Conservation (phyloP, 53 echinoderm and acorn worm genomes). For the Zoroaster sp. region DNA sequence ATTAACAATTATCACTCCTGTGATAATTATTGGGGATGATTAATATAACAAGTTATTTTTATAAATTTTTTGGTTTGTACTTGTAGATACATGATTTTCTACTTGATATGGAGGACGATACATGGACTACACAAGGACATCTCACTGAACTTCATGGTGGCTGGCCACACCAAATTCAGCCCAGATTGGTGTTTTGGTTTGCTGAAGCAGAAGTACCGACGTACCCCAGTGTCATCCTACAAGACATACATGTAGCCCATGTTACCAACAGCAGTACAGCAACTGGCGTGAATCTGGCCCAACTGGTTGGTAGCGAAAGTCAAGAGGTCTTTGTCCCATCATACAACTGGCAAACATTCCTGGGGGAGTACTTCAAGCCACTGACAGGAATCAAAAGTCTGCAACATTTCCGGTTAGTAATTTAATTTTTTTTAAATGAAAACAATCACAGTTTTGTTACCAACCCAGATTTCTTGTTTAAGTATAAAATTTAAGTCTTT, state of each 20-base stretch:
- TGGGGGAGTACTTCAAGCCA: constrained; percentile 38
- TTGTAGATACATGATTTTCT: background rate
- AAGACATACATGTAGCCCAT: constrained; percentile 23
- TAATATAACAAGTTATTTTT: too few relatives aligned
- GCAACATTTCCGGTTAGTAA: constrained; percentile 61
- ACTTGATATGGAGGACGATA: constrained; percentile 37
- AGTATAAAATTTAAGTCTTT: too few relatives aligned
- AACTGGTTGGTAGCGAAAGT: constrained; percentile 47
- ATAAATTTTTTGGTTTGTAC: too few relatives aligned
- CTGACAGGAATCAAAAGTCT: constrained; percentile 56
- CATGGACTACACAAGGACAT: constrained; percentile 26
- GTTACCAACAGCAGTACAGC: background rate
- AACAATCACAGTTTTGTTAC: too few relatives aligned
- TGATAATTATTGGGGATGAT: too few relatives aligned
- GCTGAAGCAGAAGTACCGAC: constrained; percentile 42
- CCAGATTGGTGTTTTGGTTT: constrained; percentile 78
- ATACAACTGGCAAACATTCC: constrained; percentile 66
- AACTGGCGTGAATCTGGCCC: constrained; percentile 50
- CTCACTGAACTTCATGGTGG: constrained; percentile 29
- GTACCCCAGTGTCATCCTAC: background rate
- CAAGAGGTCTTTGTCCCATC: constrained; percentile 18
- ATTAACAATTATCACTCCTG: too few relatives aligned
- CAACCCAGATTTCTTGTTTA: too few relatives aligned
- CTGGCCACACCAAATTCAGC: constrained; percentile 64
- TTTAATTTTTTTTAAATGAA: too few relatives aligned